phyloP scores from a whole-genome alignment of 1,140 invertebrate species.

The Cardiocondyla obscurior region DNA sequence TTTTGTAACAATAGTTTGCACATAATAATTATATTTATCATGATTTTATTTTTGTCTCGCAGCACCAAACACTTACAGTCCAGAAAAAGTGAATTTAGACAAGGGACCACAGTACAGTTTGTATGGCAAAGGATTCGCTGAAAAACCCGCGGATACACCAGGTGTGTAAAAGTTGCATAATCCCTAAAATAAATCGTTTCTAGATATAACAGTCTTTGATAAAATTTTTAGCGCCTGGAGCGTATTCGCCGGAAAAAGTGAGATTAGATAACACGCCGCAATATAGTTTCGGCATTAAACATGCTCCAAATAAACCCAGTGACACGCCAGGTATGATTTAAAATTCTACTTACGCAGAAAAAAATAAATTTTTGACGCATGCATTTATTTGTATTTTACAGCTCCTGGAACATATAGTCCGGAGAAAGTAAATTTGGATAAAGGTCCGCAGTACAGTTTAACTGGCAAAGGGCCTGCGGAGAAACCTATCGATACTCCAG shows the following conservation, averaged over 20 bases:
- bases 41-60: no score
- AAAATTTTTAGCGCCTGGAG: constrained; percentile 76
- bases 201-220: constrained; percentile 64
- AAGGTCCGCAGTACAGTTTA: constrained; percentile 86
- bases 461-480: constrained; percentile 81
- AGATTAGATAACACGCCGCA: constrained; percentile 86
- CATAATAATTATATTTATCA: neutral
- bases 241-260: constrained; percentile 86
- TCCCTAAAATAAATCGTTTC: neutral
- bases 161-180: constrained; percentile 68
- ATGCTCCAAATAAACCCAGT: constrained; percentile 83
- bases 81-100: constrained; percentile 85
- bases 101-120: constrained; percentile 86
- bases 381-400: neutral
- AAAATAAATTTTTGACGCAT: neutral
- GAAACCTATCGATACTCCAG: constrained; percentile 85
- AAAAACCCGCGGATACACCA: constrained; percentile 85
- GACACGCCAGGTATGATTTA: constrained; percentile 83
- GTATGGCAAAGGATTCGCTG: constrained; percentile 80
- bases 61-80: constrained; percentile 68
- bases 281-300: constrained; percentile 85
- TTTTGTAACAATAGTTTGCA: neutral
- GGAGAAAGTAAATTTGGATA: constrained; percentile 85
- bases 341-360: no score
- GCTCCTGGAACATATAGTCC: constrained; percentile 70